These are phyloP conservation scores for Myotis vivesi DNA, from an alignment of 2,797 vertebrate genomes.

Conservation along the genomic window DNA sequence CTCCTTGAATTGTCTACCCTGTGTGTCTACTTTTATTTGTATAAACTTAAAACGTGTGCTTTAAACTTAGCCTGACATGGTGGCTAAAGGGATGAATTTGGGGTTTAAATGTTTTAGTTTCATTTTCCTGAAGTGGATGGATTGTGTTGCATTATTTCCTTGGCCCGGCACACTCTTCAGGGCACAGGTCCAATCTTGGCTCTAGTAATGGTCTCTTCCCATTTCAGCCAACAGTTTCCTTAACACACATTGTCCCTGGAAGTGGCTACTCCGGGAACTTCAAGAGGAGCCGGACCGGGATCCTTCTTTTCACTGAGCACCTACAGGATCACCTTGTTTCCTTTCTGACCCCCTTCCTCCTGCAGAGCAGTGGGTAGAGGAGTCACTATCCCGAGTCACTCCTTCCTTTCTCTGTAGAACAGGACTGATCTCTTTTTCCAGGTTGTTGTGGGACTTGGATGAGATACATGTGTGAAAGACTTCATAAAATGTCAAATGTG, in stretches of 20 bases:
- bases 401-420: not conserved
- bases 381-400: not conserved
- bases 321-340: slow-evolving; percentile 39
- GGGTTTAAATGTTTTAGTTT: slow-evolving; percentile 32
- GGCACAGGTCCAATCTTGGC: slow-evolving; percentile 60
- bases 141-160: slow-evolving; percentile 40
- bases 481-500: not conserved
- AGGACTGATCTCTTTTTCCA: not conserved
- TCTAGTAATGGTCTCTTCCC: slow-evolving; percentile 33
- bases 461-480: not conserved
- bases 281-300: slow-evolving; percentile 60
- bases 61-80: slow-evolving; percentile 13
- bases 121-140: not conserved
- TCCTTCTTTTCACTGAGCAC: slow-evolving; percentile 49
- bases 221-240: slow-evolving; percentile 60
- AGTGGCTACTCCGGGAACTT: slow-evolving; percentile 64
- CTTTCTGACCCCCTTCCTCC: slow-evolving; percentile 24
- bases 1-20: not conserved
- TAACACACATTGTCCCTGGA: slow-evolving; percentile 59
- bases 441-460: not conserved
- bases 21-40: not conserved
- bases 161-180: not conserved
- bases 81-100: not conserved
- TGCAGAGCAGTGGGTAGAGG: not conserved
- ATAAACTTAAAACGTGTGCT: not conserved